A percentile compares a stretch with the other conserved stretches of the same genome.
Conservation (phyloP, 2,797 vertebrate genomes). For the Spondyliosoma cantharus region DNA sequence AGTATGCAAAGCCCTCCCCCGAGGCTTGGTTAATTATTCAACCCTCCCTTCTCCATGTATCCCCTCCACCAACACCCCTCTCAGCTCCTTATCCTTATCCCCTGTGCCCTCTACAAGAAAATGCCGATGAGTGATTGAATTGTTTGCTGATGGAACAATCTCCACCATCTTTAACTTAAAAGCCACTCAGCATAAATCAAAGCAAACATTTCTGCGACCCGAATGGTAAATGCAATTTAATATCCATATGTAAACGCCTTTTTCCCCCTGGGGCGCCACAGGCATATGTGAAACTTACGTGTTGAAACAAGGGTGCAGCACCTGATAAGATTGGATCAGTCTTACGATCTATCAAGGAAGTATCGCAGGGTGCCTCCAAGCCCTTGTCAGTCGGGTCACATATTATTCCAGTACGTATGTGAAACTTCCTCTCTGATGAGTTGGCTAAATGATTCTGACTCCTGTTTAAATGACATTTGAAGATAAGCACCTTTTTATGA, state of each 20-base stretch:
- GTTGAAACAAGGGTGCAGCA: slow-evolving; percentile 1
- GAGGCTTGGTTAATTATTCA: slow-evolving; percentile 73
- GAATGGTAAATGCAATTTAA: slow-evolving; percentile 71
- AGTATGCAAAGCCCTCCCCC: slow-evolving; percentile 70
- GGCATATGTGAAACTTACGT: slow-evolving; percentile 22
- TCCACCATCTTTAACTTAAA: slow-evolving; percentile 67
- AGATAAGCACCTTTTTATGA: slow-evolving; percentile 59
- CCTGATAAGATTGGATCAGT: slow-evolving; percentile 31
- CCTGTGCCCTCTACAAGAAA: slow-evolving; percentile 64
- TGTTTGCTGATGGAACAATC: slow-evolving; percentile 72
- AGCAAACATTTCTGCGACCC: slow-evolving; percentile 57
- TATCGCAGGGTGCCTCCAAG: neutral
- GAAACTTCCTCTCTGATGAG: slow-evolving; percentile 59
- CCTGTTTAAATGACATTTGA: slow-evolving; percentile 59
- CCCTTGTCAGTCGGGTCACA: slow-evolving; percentile 50
- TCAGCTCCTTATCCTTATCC: slow-evolving; percentile 38
- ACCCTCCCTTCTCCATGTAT: slow-evolving; percentile 28
- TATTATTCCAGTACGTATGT: slow-evolving; percentile 26
- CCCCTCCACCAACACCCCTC: neutral
- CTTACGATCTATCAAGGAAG: slow-evolving; percentile 31
- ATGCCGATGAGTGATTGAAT: slow-evolving; percentile 69
- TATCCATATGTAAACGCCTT: slow-evolving; percentile 59
- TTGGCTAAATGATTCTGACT: slow-evolving; percentile 46
- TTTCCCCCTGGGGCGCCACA: slow-evolving; percentile 4
- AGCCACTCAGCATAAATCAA: slow-evolving; percentile 73